Evolutionary conservation across 2,113 vertebrate species (phyloP).

Genomic region (Candoia aspera): DNA sequence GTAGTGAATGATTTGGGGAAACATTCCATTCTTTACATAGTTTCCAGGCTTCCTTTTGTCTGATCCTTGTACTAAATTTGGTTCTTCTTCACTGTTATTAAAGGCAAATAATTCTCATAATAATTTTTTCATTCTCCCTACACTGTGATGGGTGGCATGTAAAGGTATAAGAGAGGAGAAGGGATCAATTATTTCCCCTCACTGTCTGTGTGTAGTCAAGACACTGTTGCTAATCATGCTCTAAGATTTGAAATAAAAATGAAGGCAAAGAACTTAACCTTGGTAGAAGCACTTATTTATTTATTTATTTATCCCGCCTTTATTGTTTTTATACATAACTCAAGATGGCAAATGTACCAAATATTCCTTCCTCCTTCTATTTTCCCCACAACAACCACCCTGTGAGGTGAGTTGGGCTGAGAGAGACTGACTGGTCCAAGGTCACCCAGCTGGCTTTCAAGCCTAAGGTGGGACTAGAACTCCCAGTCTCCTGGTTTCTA

Average conservation of each 20-base stretch:
- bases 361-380: too few relatives aligned
- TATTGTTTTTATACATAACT: too few relatives aligned
- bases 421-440: too few relatives aligned
- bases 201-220: constrained; percentile 73
- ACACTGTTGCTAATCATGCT: constrained; percentile 73
- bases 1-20: constrained; percentile 52
- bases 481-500: too few relatives aligned
- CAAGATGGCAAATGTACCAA: too few relatives aligned
- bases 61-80: constrained; percentile 30
- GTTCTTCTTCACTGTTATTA: constrained; percentile 76
- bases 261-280: background rate
- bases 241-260: constrained; percentile 54
- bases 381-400: too few relatives aligned
- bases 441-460: too few relatives aligned
- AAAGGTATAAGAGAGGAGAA: background rate
- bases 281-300: background rate
- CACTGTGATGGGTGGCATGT: background rate
- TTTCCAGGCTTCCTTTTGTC: constrained; percentile 53
- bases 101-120: constrained; percentile 67
- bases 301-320: too few relatives aligned
- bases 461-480: too few relatives aligned
- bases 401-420: too few relatives aligned
- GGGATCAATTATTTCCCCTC: constrained; percentile 76
- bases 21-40: constrained; percentile 59
- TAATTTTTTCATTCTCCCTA: constrained; percentile 37